phyloP scores from a whole-genome alignment of 2,113 vertebrate species.

The Patagioenas fasciata region DNA sequence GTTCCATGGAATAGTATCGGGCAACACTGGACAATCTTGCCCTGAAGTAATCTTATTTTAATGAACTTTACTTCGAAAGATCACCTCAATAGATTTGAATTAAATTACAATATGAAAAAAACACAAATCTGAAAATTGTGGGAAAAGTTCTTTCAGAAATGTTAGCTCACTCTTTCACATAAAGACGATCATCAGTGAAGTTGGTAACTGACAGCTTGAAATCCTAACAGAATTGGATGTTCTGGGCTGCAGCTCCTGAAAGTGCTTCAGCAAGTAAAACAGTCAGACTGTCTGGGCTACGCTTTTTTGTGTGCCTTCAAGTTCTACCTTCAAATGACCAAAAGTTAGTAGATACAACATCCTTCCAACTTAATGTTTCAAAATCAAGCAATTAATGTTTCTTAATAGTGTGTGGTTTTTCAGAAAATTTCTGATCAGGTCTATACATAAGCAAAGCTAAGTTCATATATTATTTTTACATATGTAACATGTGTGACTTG shows the following conservation, averaged over 20 bases:
- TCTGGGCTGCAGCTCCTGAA: background rate
- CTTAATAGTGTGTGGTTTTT: background rate
- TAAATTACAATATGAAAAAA: background rate
- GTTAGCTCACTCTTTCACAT: background rate
- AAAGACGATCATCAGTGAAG: fast-evolving
- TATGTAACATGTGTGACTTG: fast-evolving
- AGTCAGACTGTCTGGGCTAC: background rate
- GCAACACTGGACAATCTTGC: background rate
- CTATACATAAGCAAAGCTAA: background rate
- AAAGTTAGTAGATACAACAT: background rate
- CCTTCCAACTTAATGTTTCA: background rate
- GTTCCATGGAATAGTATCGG: background rate
- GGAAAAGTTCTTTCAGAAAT: background rate
- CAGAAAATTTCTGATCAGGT: background rate
- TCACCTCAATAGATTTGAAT: background rate
- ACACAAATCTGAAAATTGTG: fast-evolving
- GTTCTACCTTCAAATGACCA: background rate
- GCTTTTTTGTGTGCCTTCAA: background rate
- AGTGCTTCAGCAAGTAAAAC: background rate
- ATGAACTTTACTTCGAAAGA: background rate
- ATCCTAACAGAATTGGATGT: background rate
- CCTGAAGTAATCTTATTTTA: background rate
- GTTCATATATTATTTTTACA: background rate
- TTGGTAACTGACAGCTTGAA: background rate
- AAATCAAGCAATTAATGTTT: background rate